Evolutionary conservation across 2,888 invertebrate species (phyloP), one percentile per base, ranked within the genome.

Genomic region (Stenotaenia linearis): DNA sequence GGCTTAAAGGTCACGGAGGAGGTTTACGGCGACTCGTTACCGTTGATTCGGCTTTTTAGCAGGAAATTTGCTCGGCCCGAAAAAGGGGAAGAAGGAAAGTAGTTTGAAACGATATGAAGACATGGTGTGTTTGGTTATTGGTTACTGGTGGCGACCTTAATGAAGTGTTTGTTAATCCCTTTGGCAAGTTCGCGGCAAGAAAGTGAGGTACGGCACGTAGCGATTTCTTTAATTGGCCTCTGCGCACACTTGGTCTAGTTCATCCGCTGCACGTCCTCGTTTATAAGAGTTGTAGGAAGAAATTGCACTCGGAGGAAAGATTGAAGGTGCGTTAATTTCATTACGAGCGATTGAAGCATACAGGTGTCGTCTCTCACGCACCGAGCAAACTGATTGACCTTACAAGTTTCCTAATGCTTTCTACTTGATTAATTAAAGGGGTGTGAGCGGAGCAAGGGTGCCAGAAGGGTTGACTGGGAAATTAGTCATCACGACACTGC

Each of bases 271-370:
- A 61, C 61, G 61, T 61, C 23, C 28, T 61, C 61, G 9, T 25
- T 25, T 61, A 25, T 18, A 45, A 15, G 25, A 45, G 25, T 15
- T 25, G 5, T 6, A 25, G 25, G 25, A 61, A 61, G 61, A 25
- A 61, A 61, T 61, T 61, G 25, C 61, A 61, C 23, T 61, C 23
- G 12, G 61, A 61, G 25, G 23, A 23, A 61, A 61, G 61, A 61
- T 23, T 61, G 61, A 61, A 61, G 61, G 25, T 23, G 61, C 12
- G 61, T 12, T 61, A 61, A 61, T 61, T 61, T 61, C 28, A 61
- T 61, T 61, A 61, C 61, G 25, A 61, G 61, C 61, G 61, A 61
- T 61, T 61, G 61, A 25, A 61, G 61, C 61, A 61, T 61, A 25
- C 61, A 61, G 61, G 61, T 61, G 25, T 61, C 61, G 45, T 61